Percentiles rank a stretch among this genome's conserved stretches.
phyloP scores from a whole-genome alignment of 2,888 invertebrate species.

The Volucella inflata region DNA sequence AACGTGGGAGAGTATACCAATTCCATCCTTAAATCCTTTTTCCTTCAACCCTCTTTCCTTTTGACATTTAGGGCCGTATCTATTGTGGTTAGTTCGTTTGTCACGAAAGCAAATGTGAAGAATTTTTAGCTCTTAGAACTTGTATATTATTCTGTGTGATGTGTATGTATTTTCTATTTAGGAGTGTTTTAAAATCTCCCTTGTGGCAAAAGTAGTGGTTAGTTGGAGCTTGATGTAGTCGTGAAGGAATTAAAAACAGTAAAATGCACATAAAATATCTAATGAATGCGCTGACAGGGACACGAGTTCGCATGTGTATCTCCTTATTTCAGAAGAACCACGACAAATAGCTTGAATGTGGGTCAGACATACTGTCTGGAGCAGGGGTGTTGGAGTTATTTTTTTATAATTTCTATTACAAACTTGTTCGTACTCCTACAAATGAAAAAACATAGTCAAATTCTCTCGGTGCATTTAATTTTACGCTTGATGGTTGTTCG shows the following conservation, averaged over 20 bases:
- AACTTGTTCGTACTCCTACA: background rate
- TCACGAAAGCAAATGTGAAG: constrained; percentile 63
- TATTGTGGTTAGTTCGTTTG: constrained; percentile 30
- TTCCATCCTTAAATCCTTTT: constrained; percentile 66
- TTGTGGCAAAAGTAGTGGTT: background rate
- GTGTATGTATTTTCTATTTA: constrained; percentile 57
- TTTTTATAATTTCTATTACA: background rate
- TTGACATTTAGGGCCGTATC: constrained; percentile 61
- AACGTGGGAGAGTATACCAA: constrained; percentile 12
- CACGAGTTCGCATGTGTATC: constrained; percentile 9
- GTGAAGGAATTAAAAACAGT: constrained; percentile 66
- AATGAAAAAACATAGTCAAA: background rate
- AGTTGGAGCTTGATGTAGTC: constrained; percentile 23
- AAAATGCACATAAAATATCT: constrained; percentile 73
- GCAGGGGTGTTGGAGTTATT: constrained; percentile 7
- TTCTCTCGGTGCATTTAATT: constrained; percentile 58
- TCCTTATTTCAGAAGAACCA: constrained; percentile 29
- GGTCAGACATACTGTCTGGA: constrained; percentile 73
- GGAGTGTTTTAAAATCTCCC: constrained; percentile 59
- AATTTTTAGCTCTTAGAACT: constrained; percentile 43
- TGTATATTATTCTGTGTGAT: constrained; percentile 1
- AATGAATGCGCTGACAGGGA: constrained; percentile 45
- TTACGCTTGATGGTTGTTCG: constrained; percentile 49
- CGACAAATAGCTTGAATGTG: constrained; percentile 58
- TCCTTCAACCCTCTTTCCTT: constrained; percentile 5